Conservation (phyloP, 2,888 invertebrate species). For the Siphlonurus alternatus region DNA sequence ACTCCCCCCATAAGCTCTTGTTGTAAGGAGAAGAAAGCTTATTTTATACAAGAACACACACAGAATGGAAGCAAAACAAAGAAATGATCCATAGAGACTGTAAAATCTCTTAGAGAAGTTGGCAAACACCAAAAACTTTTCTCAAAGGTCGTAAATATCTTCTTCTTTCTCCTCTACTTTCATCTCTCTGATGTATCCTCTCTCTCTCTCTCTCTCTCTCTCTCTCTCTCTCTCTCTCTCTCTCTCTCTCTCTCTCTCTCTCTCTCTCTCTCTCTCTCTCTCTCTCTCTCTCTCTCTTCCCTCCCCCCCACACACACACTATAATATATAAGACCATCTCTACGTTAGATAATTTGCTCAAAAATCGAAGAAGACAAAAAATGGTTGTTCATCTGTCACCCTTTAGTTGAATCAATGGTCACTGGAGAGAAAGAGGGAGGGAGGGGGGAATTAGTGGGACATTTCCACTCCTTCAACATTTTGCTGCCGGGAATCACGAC, state of each 20-base stretch:
- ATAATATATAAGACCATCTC: not conserved
- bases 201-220: slow-evolving; percentile 13
- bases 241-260: slow-evolving; percentile 1
- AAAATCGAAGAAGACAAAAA: not conserved
- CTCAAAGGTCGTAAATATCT: not conserved
- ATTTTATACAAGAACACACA: not conserved
- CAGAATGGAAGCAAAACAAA: not conserved
- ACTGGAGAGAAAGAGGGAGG: not conserved
- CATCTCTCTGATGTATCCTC: not conserved
- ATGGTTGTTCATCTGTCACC: not conserved
- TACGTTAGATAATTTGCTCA: not conserved
- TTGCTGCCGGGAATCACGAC: not conserved
- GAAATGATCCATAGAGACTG: slow-evolving; percentile 3
- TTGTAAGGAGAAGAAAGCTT: not conserved
- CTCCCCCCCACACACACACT: no score
- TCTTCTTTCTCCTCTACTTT: not conserved
- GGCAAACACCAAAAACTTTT: not conserved
- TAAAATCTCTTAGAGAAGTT: not conserved
- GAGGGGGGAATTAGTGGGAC: not conserved
- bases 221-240: slow-evolving; percentile 16
- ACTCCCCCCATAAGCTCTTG: not conserved
- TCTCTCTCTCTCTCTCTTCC: slow-evolving; percentile 9
- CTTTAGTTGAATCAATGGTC: not conserved
- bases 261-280: slow-evolving; percentile 6
- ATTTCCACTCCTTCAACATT: not conserved